These are phyloP conservation scores for Trileptium ribeirensis DNA, from an alignment of 2,888 invertebrate species.

Conservation along the genomic window DNA sequence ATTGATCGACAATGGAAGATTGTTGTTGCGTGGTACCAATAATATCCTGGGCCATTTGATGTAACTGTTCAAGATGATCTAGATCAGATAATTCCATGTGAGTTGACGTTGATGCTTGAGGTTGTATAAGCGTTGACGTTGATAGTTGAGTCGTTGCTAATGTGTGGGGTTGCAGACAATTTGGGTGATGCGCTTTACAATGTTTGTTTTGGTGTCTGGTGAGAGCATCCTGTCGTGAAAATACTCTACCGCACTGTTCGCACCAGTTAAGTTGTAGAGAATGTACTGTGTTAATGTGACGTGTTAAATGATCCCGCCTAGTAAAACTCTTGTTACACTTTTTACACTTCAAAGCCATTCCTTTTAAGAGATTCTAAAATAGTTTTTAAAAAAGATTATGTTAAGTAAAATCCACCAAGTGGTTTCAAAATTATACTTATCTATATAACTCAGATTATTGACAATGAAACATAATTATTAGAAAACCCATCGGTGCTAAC, in stretches of 20 bases:
- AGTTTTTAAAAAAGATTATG: too few relatives aligned
- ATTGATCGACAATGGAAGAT: not conserved
- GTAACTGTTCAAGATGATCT: not conserved
- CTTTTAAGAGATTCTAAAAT: too few relatives aligned
- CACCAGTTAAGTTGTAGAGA: not conserved
- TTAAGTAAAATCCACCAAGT: too few relatives aligned
- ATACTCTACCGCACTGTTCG: not conserved
- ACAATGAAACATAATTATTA: too few relatives aligned
- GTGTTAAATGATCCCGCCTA: not conserved
- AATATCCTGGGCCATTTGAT: not conserved
- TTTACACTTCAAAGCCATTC: too few relatives aligned
- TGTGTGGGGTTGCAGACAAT: not conserved
- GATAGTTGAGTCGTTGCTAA: not conserved
- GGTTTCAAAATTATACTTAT: too few relatives aligned
- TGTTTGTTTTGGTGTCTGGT: not conserved
- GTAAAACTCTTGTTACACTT: not conserved
- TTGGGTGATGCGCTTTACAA: not conserved
- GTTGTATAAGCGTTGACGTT: not conserved
- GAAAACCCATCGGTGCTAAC: too few relatives aligned
- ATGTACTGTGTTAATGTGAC: not conserved
- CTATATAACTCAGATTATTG: too few relatives aligned
- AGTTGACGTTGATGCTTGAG: not conserved
- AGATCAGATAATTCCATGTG: not conserved
- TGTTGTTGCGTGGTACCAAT: not conserved
- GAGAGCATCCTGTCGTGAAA: not conserved